A percentile compares a stretch with the other conserved stretches of the same genome.
phyloP scores from a whole-genome alignment of 2,888 invertebrate species.

The Mimachlamys varia region DNA sequence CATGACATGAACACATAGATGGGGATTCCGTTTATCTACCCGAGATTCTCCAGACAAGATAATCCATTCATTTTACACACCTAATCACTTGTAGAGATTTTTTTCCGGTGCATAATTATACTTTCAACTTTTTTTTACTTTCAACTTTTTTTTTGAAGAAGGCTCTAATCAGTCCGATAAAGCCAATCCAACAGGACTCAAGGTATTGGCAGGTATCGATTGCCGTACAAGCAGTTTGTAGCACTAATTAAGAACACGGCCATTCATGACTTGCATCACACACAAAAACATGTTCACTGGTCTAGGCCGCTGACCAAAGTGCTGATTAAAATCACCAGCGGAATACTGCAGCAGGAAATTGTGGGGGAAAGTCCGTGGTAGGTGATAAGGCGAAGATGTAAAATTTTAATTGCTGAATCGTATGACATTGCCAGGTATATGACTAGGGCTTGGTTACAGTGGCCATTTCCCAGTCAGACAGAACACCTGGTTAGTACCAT shows the following conservation, averaged over 20 bases:
- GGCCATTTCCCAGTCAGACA: background rate
- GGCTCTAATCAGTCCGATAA: background rate
- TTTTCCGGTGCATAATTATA: background rate
- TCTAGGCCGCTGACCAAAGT: constrained; percentile 14
- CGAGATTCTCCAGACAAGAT: background rate
- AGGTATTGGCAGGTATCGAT: background rate
- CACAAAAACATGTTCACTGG: background rate
- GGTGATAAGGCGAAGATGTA: background rate
- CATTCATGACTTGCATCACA: constrained; percentile 3
- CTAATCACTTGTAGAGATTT: background rate
- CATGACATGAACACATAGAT: background rate
- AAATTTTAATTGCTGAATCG: background rate
- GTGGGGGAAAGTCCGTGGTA: background rate
- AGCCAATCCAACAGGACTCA: background rate
- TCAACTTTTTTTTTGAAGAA: background rate
- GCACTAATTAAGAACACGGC: background rate
- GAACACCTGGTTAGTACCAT: background rate
- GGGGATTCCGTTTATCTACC: background rate
- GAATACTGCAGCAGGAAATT: constrained; percentile 10
- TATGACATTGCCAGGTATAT: background rate
- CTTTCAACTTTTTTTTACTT: background rate
- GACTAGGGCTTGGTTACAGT: background rate
- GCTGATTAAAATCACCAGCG: constrained; percentile 3
- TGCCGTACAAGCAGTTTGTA: background rate
- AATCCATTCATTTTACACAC: background rate